Evolutionary conservation across 2,113 vertebrate species (phyloP).

Genomic region (Illadopsis cleaveri): DNA sequence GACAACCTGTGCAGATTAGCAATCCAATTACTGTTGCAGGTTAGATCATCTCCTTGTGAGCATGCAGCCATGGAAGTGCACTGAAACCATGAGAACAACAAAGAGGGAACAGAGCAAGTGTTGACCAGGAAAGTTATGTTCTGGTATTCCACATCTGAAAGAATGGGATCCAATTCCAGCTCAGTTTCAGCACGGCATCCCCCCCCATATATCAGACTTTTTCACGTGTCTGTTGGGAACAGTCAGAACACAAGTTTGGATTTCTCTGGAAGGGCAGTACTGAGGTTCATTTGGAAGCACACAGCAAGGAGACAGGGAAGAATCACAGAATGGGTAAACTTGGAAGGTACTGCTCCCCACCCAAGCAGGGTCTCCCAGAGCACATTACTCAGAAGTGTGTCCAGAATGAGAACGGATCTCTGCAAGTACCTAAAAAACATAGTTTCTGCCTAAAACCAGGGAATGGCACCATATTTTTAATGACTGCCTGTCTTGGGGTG

Average conservation of each 20-base stretch:
- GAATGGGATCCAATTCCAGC: background rate
- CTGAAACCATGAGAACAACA: fast-evolving
- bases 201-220: background rate
- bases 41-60: background rate
- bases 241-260: background rate
- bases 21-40: background rate
- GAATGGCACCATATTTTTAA: background rate
- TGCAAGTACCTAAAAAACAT: background rate
- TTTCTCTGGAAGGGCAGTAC: background rate
- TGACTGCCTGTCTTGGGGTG: fast-evolving
- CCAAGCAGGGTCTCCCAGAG: background rate
- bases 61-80: background rate
- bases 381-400: background rate
- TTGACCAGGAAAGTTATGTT: background rate
- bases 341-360: background rate
- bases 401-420: background rate
- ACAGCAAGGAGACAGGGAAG: background rate
- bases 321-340: background rate
- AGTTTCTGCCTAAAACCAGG: background rate
- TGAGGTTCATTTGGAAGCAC: background rate
- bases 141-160: background rate
- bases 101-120: background rate
- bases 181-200: background rate
- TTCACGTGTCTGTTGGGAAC: background rate
- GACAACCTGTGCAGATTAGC: background rate